Base-by-base conservation (phyloP, 1,140 invertebrate species). In the Solen grandis region DNA sequence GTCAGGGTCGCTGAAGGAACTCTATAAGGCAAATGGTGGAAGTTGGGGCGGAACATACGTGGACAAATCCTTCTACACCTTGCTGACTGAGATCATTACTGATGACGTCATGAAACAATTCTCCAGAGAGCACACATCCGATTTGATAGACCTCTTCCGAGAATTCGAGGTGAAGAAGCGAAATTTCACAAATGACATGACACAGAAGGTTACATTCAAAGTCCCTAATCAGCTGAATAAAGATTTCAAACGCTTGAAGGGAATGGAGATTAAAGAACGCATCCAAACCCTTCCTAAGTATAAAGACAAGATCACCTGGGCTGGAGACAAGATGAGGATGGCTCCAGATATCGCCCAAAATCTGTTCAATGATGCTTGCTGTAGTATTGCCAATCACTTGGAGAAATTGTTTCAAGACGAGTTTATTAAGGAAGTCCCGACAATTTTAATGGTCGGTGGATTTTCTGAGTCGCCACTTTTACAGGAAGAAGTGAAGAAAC, bases 161-260 rank as follows among this genome's bases (percentile, higher is more conserved):
- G 73, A 76, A 54, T 76, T 76, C 19, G 73, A 76, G n/a, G 46
- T 65, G 19, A 76, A 65, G 73, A 76, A 76, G 33, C 8, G 73
- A 76, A 76, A 36, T 16, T 65, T 76, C 27, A 31, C 35, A 14
- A 22, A 52, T 13, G 22, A 63, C 13, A 50, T 65, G 59, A 10
- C 25, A 19, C 31, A 65, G 10, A 76, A 33, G 33, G 31, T 76
- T 0, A 65, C 35, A 5, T 33, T 76, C 29, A 76, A 66, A 22
- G 62, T 76, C 19, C 73, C 73, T 3, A 65, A 35, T 54, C 25
- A 59, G 10, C n/a, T 76, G 16, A 65, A 27, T 54, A 62, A 76
- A 33, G 22, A 10, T 14, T 76, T 54, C 27, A 52, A 54, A 29
- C 14, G n/a, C 0, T n/a, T 27, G 38, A 50, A 52, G 10, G 62